These are phyloP conservation scores for Cheirogaleus medius DNA, from an alignment of 2,113 vertebrate species.

Conservation along the genomic window DNA sequence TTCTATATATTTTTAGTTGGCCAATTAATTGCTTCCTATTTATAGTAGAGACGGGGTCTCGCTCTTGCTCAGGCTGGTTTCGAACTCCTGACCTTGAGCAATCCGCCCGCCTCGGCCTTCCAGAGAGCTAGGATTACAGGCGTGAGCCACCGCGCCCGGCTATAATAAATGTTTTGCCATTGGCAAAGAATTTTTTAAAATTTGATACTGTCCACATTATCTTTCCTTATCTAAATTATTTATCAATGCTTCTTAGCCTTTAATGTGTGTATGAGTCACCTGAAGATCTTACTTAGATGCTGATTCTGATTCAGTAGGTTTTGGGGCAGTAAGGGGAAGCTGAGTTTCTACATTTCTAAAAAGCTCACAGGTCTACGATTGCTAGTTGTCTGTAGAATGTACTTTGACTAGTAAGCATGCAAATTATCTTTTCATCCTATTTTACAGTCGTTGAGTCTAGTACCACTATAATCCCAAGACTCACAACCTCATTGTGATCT, in stretches of 20 bases:
- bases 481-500: not conserved
- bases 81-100: too few species aligned
- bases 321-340: fast-evolving
- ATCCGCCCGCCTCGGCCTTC: too few species aligned
- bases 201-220: not conserved
- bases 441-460: not conserved
- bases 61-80: too few species aligned
- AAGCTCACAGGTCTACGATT: too few species aligned
- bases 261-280: not conserved
- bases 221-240: not conserved
- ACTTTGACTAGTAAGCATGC: not conserved
- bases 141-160: too few species aligned
- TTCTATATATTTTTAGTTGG: too few species aligned
- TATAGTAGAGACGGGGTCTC: too few species aligned
- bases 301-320: not conserved
- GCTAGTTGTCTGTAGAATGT: not conserved
- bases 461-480: not conserved
- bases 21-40: too few species aligned
- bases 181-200: not conserved
- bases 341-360: not conserved
- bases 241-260: not conserved
- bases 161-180: not conserved
- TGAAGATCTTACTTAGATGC: not conserved
- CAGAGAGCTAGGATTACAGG: too few species aligned
- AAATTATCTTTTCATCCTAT: not conserved